A percentile compares a stretch with the other conserved stretches of the same genome.
phyloP scores from a whole-genome alignment of 1,140 invertebrate genomes.

The Chironomus tepperi region DNA sequence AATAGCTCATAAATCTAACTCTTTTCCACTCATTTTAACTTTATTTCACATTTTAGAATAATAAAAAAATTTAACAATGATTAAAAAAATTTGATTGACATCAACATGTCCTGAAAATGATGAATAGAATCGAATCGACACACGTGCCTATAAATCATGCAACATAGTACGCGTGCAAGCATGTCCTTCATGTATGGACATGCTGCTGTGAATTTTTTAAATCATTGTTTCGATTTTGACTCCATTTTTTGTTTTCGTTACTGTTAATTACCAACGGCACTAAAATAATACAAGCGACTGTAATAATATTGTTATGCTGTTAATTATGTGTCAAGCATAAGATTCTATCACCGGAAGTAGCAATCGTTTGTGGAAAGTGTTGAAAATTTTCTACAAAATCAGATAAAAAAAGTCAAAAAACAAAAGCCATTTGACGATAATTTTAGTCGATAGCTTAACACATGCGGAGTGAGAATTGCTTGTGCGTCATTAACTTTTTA shows the following conservation, averaged over 20 bases:
- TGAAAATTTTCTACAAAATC: not conserved
- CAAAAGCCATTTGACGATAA: not conserved
- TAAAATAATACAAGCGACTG: not conserved
- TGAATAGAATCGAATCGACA: constrained; percentile 7
- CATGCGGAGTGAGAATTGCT: not conserved
- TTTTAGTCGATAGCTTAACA: not conserved
- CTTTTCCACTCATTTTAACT: not conserved
- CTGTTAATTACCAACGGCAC: too few species aligned
- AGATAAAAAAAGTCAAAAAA: not conserved
- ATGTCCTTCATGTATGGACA: constrained; percentile 6
- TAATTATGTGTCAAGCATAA: not conserved
- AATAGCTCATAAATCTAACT: too few species aligned
- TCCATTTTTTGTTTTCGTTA: not conserved
- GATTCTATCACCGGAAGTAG: not conserved
- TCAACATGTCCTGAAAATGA: constrained; percentile 6
- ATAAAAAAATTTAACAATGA: too few species aligned
- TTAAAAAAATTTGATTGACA: not conserved
- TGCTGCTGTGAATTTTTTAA: not conserved
- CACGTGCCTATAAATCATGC: constrained; percentile 6
- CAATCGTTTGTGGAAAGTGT: not conserved
- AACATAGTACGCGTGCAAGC: constrained; percentile 4
- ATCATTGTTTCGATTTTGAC: constrained; percentile 3
- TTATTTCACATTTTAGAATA: not conserved
- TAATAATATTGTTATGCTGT: not conserved
- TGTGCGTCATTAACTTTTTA: not conserved